phyloP scores from a whole-genome alignment of 2,113 vertebrate species.

The Shinisaurus crocodilurus region DNA sequence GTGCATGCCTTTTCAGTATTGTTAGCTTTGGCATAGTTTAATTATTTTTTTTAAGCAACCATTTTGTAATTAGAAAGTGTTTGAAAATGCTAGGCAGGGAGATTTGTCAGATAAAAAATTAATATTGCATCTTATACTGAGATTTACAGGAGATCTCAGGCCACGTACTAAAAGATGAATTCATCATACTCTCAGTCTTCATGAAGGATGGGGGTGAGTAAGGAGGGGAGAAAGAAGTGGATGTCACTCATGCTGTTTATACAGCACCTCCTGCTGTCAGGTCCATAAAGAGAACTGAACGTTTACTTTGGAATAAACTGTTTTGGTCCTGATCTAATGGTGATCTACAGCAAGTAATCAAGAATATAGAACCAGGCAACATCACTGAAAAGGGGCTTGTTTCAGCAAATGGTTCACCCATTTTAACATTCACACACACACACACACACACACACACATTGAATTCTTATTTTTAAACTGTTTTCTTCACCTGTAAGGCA shows the following conservation, averaged over 20 bases:
- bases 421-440: not conserved
- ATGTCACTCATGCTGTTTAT: conserved; percentile 67
- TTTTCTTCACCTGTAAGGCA: conserved; percentile 19
- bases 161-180: conserved; percentile 57
- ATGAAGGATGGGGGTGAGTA: conserved; percentile 31
- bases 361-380: conserved; percentile 35
- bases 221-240: conserved; percentile 29
- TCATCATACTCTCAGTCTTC: conserved; percentile 42
- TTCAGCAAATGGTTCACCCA: conserved; percentile 23
- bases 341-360: conserved; percentile 48
- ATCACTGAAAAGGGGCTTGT: not conserved
- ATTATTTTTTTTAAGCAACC: conserved; percentile 23
- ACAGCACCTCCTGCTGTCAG: conserved; percentile 82
- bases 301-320: conserved; percentile 42
- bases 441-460: not conserved
- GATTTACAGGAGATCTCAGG: conserved; percentile 45
- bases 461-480: not conserved
- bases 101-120: conserved; percentile 35
- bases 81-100: not conserved
- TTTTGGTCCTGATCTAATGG: conserved; percentile 33
- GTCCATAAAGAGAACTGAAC: conserved; percentile 53
- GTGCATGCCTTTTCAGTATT: not conserved
- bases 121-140: conserved; percentile 31
- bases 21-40: not conserved
- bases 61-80: conserved; percentile 29